These are phyloP conservation scores for Achlya flavicornis DNA, from an alignment of 2,888 invertebrate genomes.

Conservation along the genomic window DNA sequence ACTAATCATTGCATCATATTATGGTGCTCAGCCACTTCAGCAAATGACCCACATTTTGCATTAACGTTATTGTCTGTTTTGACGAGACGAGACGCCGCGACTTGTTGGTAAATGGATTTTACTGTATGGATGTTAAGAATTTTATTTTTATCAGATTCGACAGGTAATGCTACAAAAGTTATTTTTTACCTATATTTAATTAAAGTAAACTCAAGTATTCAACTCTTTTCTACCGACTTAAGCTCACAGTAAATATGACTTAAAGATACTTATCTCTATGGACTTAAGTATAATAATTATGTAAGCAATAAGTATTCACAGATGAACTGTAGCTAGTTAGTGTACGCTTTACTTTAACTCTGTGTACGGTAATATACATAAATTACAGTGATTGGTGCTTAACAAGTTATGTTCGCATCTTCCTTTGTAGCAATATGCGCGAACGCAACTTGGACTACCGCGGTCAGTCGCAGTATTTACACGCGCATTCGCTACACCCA, in stretches of 20 bases:
- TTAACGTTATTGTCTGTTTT: constrained; percentile 10
- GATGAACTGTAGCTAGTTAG: neutral
- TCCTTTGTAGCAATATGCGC: constrained; percentile 13
- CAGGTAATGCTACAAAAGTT: too few relatives aligned
- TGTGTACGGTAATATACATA: neutral
- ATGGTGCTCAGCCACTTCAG: constrained; percentile 14
- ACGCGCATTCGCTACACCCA: constrained; percentile 16
- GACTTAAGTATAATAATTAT: too few relatives aligned
- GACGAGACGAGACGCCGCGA: neutral
- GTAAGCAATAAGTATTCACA: neutral
- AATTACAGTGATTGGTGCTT: neutral
- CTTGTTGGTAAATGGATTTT: neutral
- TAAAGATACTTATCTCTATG: too few relatives aligned
- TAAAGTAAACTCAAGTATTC: neutral
- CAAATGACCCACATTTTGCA: constrained; percentile 21
- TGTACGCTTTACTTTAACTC: neutral
- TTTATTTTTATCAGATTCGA: too few relatives aligned
- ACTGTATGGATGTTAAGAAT: neutral
- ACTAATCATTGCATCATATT: constrained; percentile 18
- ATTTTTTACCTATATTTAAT: too few relatives aligned
- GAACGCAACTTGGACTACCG: constrained; percentile 11
- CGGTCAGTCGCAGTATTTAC: constrained; percentile 13
- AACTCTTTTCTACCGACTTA: neutral
- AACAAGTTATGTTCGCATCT: neutral
- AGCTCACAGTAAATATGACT: too few relatives aligned